Percentiles rank a stretch among this genome's conserved stretches.
Conservation (phyloP, 2,888 invertebrate species). For the Dexiosoma caninum region DNA sequence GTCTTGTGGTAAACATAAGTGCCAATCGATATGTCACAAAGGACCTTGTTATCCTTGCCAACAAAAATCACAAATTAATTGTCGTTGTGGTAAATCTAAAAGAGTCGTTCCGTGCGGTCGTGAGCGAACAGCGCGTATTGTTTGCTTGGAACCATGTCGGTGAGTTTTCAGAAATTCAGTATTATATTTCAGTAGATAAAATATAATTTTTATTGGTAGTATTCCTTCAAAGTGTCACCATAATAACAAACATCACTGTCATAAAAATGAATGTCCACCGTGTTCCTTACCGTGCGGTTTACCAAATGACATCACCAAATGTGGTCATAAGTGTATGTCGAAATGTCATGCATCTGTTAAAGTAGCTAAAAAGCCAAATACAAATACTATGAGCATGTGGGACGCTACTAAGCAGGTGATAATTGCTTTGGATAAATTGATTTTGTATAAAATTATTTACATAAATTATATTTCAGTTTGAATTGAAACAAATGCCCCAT, state of each 20-base stretch:
- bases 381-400: constrained; percentile 50
- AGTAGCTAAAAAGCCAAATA: constrained; percentile 77
- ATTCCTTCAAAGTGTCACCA: constrained; percentile 92
- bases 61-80: constrained; percentile 79
- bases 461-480: constrained; percentile 72
- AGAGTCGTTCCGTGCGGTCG: constrained; percentile 92
- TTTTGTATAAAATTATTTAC: background rate
- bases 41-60: constrained; percentile 90
- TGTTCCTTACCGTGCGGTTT: constrained; percentile 88
- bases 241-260: constrained; percentile 87
- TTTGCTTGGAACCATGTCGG: constrained; percentile 86
- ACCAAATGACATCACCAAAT: constrained; percentile 70
- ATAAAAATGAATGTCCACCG: constrained; percentile 89
- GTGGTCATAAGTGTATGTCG: constrained; percentile 83
- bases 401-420: constrained; percentile 66
- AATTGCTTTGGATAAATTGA: background rate
- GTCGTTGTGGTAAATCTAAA: constrained; percentile 88
- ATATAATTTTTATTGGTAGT: constrained; percentile 69
- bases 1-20: constrained; percentile 92
- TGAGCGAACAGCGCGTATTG: constrained; percentile 85
- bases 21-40: constrained; percentile 86
- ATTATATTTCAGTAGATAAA: constrained; percentile 63
- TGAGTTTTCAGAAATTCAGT: constrained; percentile 67
- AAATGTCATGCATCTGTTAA: constrained; percentile 88
- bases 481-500: constrained; percentile 82